A percentile compares a stretch with the other conserved stretches of the same genome.
phyloP scores from a whole-genome alignment of 2,888 invertebrate genomes.

The Stenchaetothrips biformis region DNA sequence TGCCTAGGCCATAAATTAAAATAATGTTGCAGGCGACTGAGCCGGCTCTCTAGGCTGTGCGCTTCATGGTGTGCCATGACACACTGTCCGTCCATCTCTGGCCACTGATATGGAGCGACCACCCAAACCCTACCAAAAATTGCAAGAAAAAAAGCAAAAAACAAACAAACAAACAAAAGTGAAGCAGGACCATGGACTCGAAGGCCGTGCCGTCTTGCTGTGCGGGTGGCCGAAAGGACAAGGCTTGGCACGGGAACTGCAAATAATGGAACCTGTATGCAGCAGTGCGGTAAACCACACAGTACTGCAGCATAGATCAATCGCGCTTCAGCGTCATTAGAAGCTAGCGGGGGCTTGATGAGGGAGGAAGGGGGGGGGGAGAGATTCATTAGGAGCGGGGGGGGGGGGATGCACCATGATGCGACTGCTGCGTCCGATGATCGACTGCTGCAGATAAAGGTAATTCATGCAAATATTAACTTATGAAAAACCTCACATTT shows the following conservation, averaged over 20 bases:
- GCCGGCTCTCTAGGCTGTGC: slow-evolving; percentile 29
- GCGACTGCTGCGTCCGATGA: neutral
- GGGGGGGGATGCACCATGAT: neutral
- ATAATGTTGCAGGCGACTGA: slow-evolving; percentile 27
- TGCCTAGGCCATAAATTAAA: slow-evolving; percentile 21
- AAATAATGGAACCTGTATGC: neutral
- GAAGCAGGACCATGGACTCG: neutral
- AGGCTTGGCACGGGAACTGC: neutral
- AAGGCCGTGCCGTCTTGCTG: neutral
- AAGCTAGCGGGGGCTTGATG: neutral
- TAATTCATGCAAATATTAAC: no score
- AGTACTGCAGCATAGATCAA: neutral
- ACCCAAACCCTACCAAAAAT: neutral
- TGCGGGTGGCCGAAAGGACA: neutral
- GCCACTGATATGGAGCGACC: no score
- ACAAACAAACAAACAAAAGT: neutral
- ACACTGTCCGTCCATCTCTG: neutral
- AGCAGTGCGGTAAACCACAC: neutral
- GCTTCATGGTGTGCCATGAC: slow-evolving; percentile 17
- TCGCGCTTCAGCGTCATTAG: neutral
- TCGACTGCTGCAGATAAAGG: no score
- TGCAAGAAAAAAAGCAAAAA: neutral
- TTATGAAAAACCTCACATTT: no score
- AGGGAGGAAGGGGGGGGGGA: neutral
- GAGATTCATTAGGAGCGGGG: neutral